These are phyloP conservation scores for Elysia chlorotica DNA, from an alignment of 1,140 invertebrate species.

Conservation along the genomic window DNA sequence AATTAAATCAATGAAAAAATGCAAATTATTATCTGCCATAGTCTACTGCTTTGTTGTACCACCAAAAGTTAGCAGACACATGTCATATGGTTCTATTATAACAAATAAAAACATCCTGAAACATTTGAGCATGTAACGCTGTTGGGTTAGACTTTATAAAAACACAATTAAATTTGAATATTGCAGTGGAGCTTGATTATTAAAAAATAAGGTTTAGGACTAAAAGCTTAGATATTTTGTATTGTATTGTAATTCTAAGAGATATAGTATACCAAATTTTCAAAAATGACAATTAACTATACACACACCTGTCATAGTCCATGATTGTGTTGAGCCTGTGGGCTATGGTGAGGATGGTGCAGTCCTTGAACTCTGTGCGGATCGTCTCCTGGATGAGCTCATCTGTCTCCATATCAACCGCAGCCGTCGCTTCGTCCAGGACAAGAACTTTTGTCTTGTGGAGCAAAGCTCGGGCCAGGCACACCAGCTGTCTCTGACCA, in stretches of 20 bases:
- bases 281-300: background rate
- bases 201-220: background rate
- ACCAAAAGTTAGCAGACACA: no score
- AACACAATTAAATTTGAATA: no score
- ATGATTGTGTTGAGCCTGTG: constrained; percentile 72
- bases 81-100: no score
- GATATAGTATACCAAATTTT: background rate
- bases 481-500: constrained; percentile 22
- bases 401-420: constrained; percentile 23
- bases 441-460: constrained; percentile 17
- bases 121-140: background rate
- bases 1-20: no score
- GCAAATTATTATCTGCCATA: no score
- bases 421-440: constrained; percentile 20
- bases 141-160: background rate
- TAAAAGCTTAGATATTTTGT: background rate
- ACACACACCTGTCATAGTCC: constrained; percentile 66
- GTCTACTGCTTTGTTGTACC: no score
- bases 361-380: constrained; percentile 72
- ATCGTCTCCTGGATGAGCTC: constrained; percentile 73
- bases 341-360: constrained; percentile 79
- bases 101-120: no score
- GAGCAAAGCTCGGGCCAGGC: constrained; percentile 9
- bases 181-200: no score
- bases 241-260: background rate